Conservation (phyloP, 2,888 invertebrate genomes). For the Pammene aurita region DNA sequence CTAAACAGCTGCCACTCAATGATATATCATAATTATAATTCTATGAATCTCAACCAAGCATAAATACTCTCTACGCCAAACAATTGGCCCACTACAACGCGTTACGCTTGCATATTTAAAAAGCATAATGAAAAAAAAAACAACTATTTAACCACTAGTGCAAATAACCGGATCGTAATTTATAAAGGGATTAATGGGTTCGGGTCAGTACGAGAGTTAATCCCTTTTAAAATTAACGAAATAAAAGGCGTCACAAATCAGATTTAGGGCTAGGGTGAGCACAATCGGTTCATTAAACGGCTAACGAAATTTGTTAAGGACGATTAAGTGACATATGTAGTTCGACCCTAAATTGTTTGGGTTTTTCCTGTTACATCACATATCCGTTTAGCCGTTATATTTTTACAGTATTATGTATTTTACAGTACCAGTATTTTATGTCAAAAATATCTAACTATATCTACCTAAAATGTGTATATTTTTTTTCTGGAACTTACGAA, state of each 20-base stretch:
- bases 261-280: slow-evolving; percentile 65
- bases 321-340: slow-evolving; percentile 46
- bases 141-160: slow-evolving; percentile 14
- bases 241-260: slow-evolving; percentile 62
- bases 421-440: too few species aligned
- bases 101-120: slow-evolving; percentile 42
- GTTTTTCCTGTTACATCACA: slow-evolving; percentile 6
- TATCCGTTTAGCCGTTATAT: background rate
- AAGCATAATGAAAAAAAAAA: slow-evolving; percentile 45
- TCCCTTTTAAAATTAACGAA: slow-evolving; percentile 58
- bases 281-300: slow-evolving; percentile 79
- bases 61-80: slow-evolving; percentile 9
- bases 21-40: slow-evolving; percentile 1
- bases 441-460: too few species aligned
- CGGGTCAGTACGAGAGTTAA: slow-evolving; percentile 45
- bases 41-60: slow-evolving; percentile 1
- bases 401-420: background rate
- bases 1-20: slow-evolving; percentile 1
- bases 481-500: too few species aligned
- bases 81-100: slow-evolving; percentile 21
- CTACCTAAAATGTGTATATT: too few species aligned
- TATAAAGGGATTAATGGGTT: slow-evolving; percentile 19
- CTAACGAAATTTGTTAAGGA: slow-evolving; percentile 58
- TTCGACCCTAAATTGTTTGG: slow-evolving; percentile 21
- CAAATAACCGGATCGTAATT: background rate